Base-by-base conservation (phyloP, 2,113 vertebrate species). In the Pseudonaja textilis region DNA sequence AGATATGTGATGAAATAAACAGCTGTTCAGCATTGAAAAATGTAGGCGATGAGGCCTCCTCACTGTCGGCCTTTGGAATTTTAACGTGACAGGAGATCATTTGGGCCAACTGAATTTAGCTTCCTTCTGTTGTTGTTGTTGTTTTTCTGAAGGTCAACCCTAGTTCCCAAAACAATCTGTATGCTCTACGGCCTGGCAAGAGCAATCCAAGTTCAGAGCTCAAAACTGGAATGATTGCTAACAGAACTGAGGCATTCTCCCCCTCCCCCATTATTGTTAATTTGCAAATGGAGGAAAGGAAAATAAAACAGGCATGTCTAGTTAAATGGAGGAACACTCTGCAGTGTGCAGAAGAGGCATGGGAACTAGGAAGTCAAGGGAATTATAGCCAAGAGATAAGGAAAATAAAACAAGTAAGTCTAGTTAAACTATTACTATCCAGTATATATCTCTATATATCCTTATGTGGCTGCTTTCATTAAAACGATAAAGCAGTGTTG, bases 21-120 rank as follows among this genome's bases (percentile, higher is more conserved):
- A 97, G 96, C 95, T 97, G 96, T 93, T 92, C 91, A 92, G 93
- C 0, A 1, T 90, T 56, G 92, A 92, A 95, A 94, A 87, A 89
- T 89, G 47, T 50, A 85, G 94, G 94, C 96, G 95, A 94, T 87
- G 39, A 94, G 87, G 23, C 11, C 0, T 88, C 94, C 87, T 95
- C 95, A 95, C 91, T 95, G 94, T 95, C 95, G 96, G 93, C 94
- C 87, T 64, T 94, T 94, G 94, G 96, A 96, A 96, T 97, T 61
- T 90, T 92, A n/a, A 91, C 94, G 64, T 91, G 93, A 91, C 86
- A 10, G 93, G 93, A 95, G 90, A 94, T 90, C 56, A 55, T 89
- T 7, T 64, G 22, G 23, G 45, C 47, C 91, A 89, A 87, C 45
- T 69, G 42, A 57, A 92, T 45, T 54, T 64, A 85, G 52, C 59